phyloP scores from a whole-genome alignment of 2,113 vertebrate genomes.

The Psittacus erithacus region DNA sequence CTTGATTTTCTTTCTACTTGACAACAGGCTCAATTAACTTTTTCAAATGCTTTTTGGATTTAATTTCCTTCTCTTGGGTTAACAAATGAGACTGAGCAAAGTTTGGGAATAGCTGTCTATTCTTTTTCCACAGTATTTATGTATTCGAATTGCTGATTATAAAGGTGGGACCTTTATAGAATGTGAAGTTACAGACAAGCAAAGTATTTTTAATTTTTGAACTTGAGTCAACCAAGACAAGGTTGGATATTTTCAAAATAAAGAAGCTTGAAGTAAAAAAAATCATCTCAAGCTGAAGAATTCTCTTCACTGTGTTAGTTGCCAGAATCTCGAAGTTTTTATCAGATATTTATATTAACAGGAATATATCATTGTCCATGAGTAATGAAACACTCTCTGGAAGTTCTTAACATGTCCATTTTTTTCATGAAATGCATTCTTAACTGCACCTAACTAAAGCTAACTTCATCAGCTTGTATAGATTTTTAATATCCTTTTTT shows the following conservation, averaged over 20 bases:
- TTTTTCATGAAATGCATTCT: background rate
- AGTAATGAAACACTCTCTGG: background rate
- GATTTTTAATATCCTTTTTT: background rate
- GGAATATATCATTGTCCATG: background rate
- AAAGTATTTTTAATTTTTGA: background rate
- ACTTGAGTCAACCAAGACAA: background rate
- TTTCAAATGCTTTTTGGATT: background rate
- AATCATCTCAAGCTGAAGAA: background rate
- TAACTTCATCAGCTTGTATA: background rate
- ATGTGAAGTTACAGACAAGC: background rate
- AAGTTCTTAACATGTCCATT: background rate
- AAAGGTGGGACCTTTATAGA: background rate
- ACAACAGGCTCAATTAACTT: conserved; percentile 7
- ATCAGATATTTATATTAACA: background rate
- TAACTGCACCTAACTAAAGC: background rate
- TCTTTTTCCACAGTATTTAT: background rate
- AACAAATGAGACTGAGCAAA: background rate
- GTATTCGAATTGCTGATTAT: background rate
- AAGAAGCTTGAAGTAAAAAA: background rate
- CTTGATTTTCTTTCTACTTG: conserved; percentile 27
- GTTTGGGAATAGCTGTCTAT: background rate
- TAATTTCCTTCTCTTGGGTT: conserved; percentile 20
- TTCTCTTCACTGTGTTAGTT: background rate
- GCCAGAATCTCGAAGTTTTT: background rate
- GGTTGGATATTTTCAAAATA: background rate